Conservation (phyloP, 2,797 vertebrate genomes). For the Microhierax caerulescens region DNA sequence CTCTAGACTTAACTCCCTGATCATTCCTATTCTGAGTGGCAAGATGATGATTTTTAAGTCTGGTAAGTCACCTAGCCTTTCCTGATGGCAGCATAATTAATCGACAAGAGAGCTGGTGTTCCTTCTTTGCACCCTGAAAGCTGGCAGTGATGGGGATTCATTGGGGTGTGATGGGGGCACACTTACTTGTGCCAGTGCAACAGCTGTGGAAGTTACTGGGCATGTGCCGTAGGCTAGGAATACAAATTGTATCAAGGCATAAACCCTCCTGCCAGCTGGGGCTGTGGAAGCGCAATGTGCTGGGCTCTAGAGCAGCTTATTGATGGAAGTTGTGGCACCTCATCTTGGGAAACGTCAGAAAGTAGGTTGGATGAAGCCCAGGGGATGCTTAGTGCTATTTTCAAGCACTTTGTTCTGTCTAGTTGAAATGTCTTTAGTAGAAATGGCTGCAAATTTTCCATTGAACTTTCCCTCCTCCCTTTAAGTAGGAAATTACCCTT, state of each 20-base stretch:
- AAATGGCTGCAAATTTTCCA: conserved; percentile 14
- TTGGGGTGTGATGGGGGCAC: not conserved
- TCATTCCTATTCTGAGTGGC: not conserved
- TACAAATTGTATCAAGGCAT: accelerated
- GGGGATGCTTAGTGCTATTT: conserved; percentile 30
- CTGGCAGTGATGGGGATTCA: not conserved
- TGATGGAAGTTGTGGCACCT: not conserved
- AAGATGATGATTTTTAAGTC: not conserved
- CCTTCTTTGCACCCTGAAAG: accelerated
- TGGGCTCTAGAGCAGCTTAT: not conserved
- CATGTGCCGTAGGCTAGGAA: not conserved
- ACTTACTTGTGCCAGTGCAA: not conserved
- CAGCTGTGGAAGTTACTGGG: not conserved
- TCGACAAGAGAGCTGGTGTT: not conserved
- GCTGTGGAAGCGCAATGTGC: accelerated
- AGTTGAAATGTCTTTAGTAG: not conserved
- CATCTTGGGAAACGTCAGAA: not conserved
- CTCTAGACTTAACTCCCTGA: not conserved
- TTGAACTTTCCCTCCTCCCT: not conserved
- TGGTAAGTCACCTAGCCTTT: not conserved
- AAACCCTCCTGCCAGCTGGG: not conserved
- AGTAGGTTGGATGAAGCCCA: conserved; percentile 47
- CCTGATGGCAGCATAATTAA: not conserved
- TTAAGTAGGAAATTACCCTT: not conserved
- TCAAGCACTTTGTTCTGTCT: conserved; percentile 33